These are phyloP conservation scores for Callorhinus ursinus DNA, from an alignment of 2,113 vertebrate species.

Conservation along the genomic window DNA sequence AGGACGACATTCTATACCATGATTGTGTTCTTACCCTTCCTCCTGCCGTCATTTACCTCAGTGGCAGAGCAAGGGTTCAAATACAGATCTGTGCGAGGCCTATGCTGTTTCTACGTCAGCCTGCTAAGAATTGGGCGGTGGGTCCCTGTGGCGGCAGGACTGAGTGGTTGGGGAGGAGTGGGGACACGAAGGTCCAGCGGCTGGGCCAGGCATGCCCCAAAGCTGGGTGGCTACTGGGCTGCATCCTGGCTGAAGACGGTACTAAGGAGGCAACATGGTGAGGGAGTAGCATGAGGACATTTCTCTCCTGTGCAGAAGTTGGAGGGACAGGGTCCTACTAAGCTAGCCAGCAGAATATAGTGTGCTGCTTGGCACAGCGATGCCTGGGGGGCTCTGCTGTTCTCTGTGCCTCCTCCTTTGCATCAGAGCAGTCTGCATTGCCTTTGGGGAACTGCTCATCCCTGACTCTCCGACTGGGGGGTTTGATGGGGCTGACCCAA, in stretches of 20 bases:
- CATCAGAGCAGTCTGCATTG: background rate
- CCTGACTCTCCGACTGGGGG: background rate
- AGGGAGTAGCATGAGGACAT: background rate
- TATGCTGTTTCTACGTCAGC: background rate
- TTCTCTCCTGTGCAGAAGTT: background rate
- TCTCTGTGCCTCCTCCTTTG: background rate
- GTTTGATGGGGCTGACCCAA: background rate
- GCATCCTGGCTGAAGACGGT: background rate
- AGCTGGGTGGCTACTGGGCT: background rate
- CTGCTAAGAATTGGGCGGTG: background rate
- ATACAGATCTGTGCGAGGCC: background rate
- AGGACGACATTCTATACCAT: background rate
- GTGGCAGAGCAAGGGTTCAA: background rate
- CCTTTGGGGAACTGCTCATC: background rate
- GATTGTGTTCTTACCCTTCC: background rate
- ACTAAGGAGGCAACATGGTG: rapidly evolving
- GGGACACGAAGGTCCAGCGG: no score
- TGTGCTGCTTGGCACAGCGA: background rate
- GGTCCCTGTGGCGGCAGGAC: background rate
- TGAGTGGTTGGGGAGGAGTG: no score
- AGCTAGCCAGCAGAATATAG: background rate
- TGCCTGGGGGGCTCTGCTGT: no score
- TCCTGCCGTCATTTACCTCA: background rate
- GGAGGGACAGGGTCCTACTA: background rate
- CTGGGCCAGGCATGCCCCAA: background rate